phyloP scores from a whole-genome alignment of 2,113 vertebrate species.

The Plecotus auritus region DNA sequence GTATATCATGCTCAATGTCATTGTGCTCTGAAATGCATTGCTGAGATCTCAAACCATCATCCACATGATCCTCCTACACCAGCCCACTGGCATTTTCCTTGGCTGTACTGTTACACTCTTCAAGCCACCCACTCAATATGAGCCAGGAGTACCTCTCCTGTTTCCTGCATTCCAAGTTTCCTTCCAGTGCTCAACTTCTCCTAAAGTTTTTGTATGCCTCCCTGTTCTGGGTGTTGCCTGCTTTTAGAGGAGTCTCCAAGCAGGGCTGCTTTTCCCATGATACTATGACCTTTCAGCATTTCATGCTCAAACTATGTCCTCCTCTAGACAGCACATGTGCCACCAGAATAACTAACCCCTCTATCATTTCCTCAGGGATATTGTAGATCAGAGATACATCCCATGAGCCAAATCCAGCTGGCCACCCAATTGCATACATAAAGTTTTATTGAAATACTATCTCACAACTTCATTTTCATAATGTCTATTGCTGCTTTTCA shows the following conservation, averaged over 20 bases:
- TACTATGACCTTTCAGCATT: neutral
- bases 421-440: neutral
- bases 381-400: neutral
- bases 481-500: neutral
- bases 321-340: neutral
- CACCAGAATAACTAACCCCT: neutral
- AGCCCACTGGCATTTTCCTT: accelerated
- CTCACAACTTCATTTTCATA: neutral
- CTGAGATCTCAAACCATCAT: neutral
- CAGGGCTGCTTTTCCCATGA: neutral
- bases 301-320: neutral
- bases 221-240: neutral
- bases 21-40: neutral
- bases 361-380: neutral
- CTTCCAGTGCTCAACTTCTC: neutral
- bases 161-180: neutral
- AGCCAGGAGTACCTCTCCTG: neutral
- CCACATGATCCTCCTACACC: accelerated
- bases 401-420: neutral
- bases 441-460: neutral
- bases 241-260: neutral
- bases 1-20: neutral
- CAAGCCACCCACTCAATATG: neutral
- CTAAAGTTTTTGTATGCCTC: neutral
- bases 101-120: neutral